Evolutionary conservation across 92 coral and sea anemone species (phyloP), one percentile per base, ranked within the genome.

Genomic region (Epizoanthus stellaris): DNA sequence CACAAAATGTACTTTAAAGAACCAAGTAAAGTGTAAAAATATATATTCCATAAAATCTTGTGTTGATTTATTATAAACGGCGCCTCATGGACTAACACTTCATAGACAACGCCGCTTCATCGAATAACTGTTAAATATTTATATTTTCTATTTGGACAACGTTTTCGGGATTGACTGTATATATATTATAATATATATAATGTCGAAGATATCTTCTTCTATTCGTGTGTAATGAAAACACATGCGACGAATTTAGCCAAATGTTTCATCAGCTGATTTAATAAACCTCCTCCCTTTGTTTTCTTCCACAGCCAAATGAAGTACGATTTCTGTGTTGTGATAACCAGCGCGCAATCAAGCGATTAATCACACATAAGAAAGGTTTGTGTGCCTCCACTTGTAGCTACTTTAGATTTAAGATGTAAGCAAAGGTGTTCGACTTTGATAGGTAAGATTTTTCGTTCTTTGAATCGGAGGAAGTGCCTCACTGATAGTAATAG

Each of bases 211-310:
- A 14, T 70, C 23, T 20, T 14, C 19, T 13, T 79, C 73, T 63
- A 40, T 43, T 57, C 59, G 11, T 10, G 38, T 62, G 59, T 77
- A 38, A 19, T 45, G 59, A 70, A 79, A 38, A 63, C 60, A 43
- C 83, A 45, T 79, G 72, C 72, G 39, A 79, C 60, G 83, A 79
- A 43, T 21, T 79, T 43, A 63, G 83, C 34, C 40, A n/a, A 43
- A 58, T 79, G 64, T 76, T n/a, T 76, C 64, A 20, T 23, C 38
- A 76, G 8, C 66, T 54, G 19, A 42, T n/a, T 56, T 15, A 65
- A 38, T 15, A 36, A 60, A 38, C 82, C 82, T 54, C 52, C 69
- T 58, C 38, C 47, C 36, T 43, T 47, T 72, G 59, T 59, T 76
- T 76, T 10, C 38, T 60, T 53, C 69, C 8, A 10, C 19, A 39